Percentiles rank a stretch among this genome's conserved stretches.
These are phyloP conservation scores for Suricata suricatta DNA, from an alignment of 2,113 vertebrate genomes.

Conservation along the genomic window DNA sequence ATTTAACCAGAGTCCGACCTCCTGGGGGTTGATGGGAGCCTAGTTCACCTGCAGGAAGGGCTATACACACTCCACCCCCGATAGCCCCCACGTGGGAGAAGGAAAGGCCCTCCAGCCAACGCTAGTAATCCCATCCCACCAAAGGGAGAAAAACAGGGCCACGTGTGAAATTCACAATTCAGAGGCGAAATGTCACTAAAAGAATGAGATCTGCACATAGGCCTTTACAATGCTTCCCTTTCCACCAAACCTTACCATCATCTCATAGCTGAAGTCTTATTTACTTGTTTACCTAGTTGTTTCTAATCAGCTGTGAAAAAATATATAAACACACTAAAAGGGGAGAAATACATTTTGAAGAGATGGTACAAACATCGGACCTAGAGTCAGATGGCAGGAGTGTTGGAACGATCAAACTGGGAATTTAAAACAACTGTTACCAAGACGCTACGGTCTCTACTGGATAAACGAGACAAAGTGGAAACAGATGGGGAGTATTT, in stretches of 20 bases:
- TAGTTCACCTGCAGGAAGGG: not conserved
- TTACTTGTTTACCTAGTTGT: not conserved
- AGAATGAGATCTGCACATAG: not conserved
- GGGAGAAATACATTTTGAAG: not conserved
- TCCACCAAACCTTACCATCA: not conserved
- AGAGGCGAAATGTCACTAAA: not conserved
- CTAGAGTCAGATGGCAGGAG: not conserved
- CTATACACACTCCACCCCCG: not conserved
- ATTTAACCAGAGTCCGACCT: not conserved
- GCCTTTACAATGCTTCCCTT: not conserved
- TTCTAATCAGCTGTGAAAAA: not conserved
- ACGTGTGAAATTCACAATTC: not conserved
- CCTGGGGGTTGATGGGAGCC: not conserved
- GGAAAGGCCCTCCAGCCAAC: not conserved
- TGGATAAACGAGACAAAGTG: not conserved
- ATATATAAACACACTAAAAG: not conserved
- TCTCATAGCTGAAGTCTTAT: not conserved
- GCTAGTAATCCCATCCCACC: not conserved
- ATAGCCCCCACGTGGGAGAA: not conserved
- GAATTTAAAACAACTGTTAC: not conserved
- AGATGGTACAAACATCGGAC: not conserved
- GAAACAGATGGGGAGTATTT: not conserved
- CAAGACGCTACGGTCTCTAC: not conserved
- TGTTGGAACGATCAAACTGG: not conserved
- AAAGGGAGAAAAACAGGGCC: not conserved